These are phyloP conservation scores for Clistopyga incitator DNA, from an alignment of 2,888 invertebrate species.

Conservation along the genomic window DNA sequence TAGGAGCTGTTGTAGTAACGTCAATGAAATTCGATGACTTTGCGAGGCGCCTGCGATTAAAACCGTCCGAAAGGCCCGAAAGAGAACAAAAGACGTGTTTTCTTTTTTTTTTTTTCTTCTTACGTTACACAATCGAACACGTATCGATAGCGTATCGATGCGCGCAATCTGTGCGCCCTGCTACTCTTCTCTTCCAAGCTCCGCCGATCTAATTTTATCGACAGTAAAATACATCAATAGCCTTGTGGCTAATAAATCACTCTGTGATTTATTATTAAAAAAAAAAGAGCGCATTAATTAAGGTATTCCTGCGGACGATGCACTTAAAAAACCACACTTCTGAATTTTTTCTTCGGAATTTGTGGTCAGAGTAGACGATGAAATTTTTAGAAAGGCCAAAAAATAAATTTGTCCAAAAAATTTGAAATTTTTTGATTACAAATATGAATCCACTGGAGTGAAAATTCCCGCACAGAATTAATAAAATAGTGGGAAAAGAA, in stretches of 20 bases:
- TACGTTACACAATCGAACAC: slow-evolving; percentile 52
- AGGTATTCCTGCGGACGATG: too few species aligned
- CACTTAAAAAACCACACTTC: too few species aligned
- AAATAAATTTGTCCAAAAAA: too few species aligned
- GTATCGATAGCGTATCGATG: slow-evolving; percentile 59
- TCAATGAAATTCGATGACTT: neutral
- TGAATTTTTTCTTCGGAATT: too few species aligned
- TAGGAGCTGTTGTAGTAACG: neutral
- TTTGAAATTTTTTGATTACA: too few species aligned
- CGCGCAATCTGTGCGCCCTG: slow-evolving; percentile 49
- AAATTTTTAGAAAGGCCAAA: too few species aligned
- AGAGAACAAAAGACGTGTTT: slow-evolving; percentile 24
- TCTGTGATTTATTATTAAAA: neutral
- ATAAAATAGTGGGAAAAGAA: too few species aligned
- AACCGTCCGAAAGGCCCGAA: neutral
- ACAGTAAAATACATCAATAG: slow-evolving; percentile 14
- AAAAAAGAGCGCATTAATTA: neutral
- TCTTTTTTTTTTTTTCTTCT: slow-evolving; percentile 42
- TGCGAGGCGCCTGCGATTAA: neutral
- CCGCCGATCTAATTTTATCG: slow-evolving; percentile 23
- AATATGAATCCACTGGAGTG: too few species aligned
- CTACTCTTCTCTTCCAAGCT: slow-evolving; percentile 13
- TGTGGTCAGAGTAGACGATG: too few species aligned
- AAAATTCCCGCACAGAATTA: too few species aligned
- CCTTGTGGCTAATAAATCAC: neutral